These are phyloP conservation scores for Amblyornis subalaris DNA, from an alignment of 2,113 vertebrate species.

Conservation along the genomic window DNA sequence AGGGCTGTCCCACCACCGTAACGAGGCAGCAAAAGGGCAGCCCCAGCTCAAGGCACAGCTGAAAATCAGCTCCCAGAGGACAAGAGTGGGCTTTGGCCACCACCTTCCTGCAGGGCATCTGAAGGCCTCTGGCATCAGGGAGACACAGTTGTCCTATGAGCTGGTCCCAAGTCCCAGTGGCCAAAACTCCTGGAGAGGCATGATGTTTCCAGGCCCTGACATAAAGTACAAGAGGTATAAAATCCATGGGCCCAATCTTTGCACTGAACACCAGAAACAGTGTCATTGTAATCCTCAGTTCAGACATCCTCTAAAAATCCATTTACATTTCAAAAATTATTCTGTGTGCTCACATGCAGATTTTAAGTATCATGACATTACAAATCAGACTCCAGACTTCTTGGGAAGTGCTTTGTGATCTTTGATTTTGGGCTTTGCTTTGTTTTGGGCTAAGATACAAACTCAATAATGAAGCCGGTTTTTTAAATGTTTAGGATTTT, in stretches of 20 bases:
- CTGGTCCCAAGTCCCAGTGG: fast-evolving
- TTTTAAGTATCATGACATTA: neutral
- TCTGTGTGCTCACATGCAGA: neutral
- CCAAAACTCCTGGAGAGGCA: neutral
- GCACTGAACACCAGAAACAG: neutral
- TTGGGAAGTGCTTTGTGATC: neutral
- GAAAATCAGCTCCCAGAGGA: neutral
- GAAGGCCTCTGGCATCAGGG: fast-evolving
- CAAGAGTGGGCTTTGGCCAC: neutral
- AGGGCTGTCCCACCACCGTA: neutral
- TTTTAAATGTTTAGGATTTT: neutral
- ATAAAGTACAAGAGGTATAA: neutral
- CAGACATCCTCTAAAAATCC: neutral
- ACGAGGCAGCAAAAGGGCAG: neutral
- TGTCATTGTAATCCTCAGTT: neutral
- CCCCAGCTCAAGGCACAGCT: fast-evolving
- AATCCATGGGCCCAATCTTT: neutral
- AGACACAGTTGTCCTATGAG: fast-evolving
- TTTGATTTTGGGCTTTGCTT: neutral
- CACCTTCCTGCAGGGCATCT: fast-evolving
- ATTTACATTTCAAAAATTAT: neutral
- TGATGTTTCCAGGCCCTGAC: neutral
- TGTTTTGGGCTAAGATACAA: neutral
- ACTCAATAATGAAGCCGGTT: neutral
- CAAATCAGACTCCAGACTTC: neutral